Base-by-base conservation (phyloP, 2,113 vertebrate genomes). In the Corythornis cristatus region DNA sequence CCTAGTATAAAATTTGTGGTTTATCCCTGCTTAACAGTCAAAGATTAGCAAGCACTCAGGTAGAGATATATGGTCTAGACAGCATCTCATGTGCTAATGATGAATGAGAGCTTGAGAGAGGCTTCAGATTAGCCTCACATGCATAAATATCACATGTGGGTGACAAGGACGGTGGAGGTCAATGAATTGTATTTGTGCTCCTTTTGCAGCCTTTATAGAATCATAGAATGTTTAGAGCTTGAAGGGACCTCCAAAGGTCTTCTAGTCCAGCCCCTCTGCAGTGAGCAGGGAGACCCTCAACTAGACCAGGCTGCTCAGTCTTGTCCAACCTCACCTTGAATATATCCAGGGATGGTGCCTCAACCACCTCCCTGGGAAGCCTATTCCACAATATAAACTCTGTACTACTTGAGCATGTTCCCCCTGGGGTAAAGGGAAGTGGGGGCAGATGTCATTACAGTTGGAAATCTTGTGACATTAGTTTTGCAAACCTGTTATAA, bases 101-200 rank as follows among this genome's bases (percentile, higher is more conserved):
- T 95, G 94, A 93, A 96, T 96, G 95, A 86, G 93, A 89, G 60
- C 61, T 91, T 83, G 68, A 95, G 89, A 93, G 93, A 89, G 79
- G 95, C 75, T 95, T 93, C 84, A 88, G 79, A 93, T 93, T 65
- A 89, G 82, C 75, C 57, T 96, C 68, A 62, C 78, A 8, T 85
- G 95, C 95, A 96, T 96, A 96, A 96, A 96, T 95, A 96, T 95
- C 93, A 42, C 91, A 74, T 40, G 74, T 80, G 73, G 33, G 87
- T 93, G 95, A 95, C 94, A 95, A 96, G 95, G 95, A 96, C 91
- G 80, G 54, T 53, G 78, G 91, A 96, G 94, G 95, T 96, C 89
- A 95, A 67, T 50, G 95, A 73, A 40, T 37, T 83, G 65, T 77
- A 78, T 86, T 92, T 90, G 56, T 93, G 60, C 89, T 90, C 84